These are phyloP conservation scores for Pseudoips prasinana DNA, from an alignment of 2,888 invertebrate genomes.

Conservation along the genomic window DNA sequence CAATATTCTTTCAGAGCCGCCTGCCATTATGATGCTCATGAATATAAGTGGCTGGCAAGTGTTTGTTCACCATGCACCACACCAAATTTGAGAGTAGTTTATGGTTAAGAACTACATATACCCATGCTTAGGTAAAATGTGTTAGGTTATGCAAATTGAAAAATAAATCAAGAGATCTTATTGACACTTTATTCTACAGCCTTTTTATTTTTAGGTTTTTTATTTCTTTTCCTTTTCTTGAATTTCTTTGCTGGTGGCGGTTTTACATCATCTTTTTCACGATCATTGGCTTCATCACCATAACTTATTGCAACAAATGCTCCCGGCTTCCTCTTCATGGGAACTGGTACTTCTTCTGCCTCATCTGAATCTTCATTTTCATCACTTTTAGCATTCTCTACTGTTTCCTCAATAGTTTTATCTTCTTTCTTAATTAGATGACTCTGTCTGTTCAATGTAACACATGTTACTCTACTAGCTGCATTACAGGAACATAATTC, in stretches of 20 bases:
- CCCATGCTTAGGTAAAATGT: too few species aligned
- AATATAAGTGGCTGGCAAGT: too few species aligned
- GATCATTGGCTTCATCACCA: slow-evolving; percentile 47
- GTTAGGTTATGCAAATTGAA: too few species aligned
- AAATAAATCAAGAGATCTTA: too few species aligned
- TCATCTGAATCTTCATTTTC: slow-evolving; percentile 46
- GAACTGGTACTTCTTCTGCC: slow-evolving; percentile 24
- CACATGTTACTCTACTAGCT: slow-evolving; percentile 88
- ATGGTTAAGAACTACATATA: too few species aligned
- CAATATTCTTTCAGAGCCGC: too few species aligned
- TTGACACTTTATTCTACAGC: slow-evolving; percentile 14
- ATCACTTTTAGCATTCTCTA: slow-evolving; percentile 31
- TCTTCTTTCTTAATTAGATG: slow-evolving; percentile 68
- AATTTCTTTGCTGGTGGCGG: slow-evolving; percentile 55
- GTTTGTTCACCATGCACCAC: too few species aligned
- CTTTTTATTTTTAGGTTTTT: slow-evolving; percentile 45
- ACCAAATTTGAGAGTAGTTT: too few species aligned
- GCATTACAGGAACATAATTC: slow-evolving; percentile 83
- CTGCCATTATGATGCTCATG: too few species aligned
- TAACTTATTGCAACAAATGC: slow-evolving; percentile 69
- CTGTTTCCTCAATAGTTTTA: slow-evolving; percentile 34
- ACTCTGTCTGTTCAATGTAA: slow-evolving; percentile 81
- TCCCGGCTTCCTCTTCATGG: slow-evolving; percentile 58
- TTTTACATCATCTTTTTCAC: slow-evolving; percentile 32
- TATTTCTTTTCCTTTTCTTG: slow-evolving; percentile 62